A percentile compares a stretch with the other conserved stretches of the same genome.
Conservation (phyloP, 92 coral and sea anemone species). For the Hydrozoanthus gracilis region DNA sequence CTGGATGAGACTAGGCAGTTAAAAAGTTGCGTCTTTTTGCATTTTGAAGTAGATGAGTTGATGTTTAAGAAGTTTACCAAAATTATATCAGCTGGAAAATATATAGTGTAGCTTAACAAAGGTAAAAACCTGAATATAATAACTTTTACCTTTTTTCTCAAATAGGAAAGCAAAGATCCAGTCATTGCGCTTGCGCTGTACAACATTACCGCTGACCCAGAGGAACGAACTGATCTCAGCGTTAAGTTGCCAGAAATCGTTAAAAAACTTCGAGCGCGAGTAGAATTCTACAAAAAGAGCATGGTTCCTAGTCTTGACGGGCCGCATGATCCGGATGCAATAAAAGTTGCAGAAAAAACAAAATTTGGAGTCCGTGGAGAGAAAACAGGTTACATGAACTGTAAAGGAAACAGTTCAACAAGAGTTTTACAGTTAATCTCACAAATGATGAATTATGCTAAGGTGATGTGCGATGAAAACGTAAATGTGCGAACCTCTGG, state of each 20-base stretch:
- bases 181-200: conserved; percentile 64
- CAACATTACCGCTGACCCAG: conserved; percentile 86
- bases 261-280: conserved; percentile 63
- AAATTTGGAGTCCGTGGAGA: conserved; percentile 85
- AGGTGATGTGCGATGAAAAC: background rate
- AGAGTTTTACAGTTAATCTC: background rate
- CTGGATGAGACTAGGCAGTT: no score
- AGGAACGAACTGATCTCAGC: conserved; percentile 71
- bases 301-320: conserved; percentile 69
- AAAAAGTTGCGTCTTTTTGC: no score
- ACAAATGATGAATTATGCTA: background rate
- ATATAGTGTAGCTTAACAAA: no score
- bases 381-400: background rate
- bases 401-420: background rate
- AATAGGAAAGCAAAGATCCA: conserved; percentile 1
- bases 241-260: conserved; percentile 65
- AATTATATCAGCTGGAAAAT: no score
- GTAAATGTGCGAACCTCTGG: background rate
- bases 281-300: conserved; percentile 71
- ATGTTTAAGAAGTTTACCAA: no score
- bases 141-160: no score
- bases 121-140: no score
- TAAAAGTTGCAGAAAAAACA: conserved; percentile 64
- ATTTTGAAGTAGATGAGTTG: no score
- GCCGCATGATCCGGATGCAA: conserved; percentile 74